Evolutionary conservation across 2,797 vertebrate genomes (phyloP).

Genomic region (Ceryle rudis): DNA sequence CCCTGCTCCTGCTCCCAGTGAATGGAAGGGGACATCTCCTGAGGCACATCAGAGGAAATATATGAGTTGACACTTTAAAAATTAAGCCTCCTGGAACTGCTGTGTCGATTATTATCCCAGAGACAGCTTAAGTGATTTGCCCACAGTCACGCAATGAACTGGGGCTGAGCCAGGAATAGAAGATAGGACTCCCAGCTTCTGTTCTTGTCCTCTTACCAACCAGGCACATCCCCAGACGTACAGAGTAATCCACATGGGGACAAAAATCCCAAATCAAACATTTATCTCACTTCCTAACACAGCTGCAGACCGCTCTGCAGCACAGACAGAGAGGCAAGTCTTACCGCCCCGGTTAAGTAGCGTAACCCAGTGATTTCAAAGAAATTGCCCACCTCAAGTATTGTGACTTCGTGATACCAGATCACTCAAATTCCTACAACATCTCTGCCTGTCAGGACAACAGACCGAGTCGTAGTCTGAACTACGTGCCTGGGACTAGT

Average conservation of each 20-base stretch:
- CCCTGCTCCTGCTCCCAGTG: not conserved
- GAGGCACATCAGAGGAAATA: not conserved
- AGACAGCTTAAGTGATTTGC: constrained; percentile 69
- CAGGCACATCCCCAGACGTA: not conserved
- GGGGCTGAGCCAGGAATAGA: constrained; percentile 53
- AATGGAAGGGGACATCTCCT: constrained; percentile 37
- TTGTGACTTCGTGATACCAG: not conserved
- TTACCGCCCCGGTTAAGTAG: not conserved
- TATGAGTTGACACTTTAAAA: constrained; percentile 60
- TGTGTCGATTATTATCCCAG: constrained; percentile 64
- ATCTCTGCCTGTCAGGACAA: not conserved
- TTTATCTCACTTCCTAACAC: not conserved
- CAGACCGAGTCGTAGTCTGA: not conserved
- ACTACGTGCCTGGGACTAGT: not conserved
- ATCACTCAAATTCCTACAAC: not conserved
- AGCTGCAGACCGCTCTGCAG: not conserved
- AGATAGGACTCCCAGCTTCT: constrained; percentile 9
- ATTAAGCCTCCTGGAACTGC: constrained; percentile 59
- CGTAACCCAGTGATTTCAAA: not conserved
- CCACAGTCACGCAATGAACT: constrained; percentile 30
- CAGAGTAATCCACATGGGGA: not conserved
- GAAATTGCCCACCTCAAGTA: not conserved
- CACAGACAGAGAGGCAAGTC: not conserved
- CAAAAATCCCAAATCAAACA: constrained; percentile 7
- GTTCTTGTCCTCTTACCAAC: not conserved